phyloP scores from a whole-genome alignment of 2,888 invertebrate genomes.

The Artemia sinica region DNA sequence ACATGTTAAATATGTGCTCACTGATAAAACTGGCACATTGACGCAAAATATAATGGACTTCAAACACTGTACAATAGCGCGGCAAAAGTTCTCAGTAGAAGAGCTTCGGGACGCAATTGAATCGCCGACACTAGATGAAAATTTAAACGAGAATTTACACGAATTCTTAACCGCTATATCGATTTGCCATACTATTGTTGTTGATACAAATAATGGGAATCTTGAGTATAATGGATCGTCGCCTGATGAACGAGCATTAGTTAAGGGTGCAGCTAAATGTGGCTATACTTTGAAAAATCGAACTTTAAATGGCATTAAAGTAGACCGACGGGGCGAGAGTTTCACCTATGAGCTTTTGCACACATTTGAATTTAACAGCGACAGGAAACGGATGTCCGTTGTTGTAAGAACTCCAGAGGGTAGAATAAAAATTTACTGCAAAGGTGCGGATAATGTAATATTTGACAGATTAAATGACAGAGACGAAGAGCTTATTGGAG shows the following conservation, averaged over 20 bases:
- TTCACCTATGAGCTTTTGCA: slow-evolving; percentile 46
- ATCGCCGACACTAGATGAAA: too few species aligned
- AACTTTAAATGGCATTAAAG: too few species aligned
- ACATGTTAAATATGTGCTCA: slow-evolving; percentile 51
- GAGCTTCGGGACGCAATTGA: slow-evolving; percentile 30
- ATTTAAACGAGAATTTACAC: slow-evolving; percentile 32
- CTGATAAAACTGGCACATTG: slow-evolving; percentile 68
- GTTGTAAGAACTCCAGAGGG: slow-evolving; percentile 51
- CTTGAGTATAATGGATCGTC: slow-evolving; percentile 54
- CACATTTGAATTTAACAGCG: slow-evolving; percentile 65
- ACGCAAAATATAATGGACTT: slow-evolving; percentile 71
- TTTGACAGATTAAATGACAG: too few species aligned
- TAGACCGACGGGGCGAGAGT: background rate
- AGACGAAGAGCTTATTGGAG: too few species aligned
- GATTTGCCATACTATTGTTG: slow-evolving; percentile 47
- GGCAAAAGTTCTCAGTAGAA: slow-evolving; percentile 42
- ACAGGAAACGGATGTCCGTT: slow-evolving; percentile 79
- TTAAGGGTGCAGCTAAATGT: slow-evolving; percentile 54
- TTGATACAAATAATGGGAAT: slow-evolving; percentile 12
- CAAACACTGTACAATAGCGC: slow-evolving; percentile 51
- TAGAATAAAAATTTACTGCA: slow-evolving; percentile 53
- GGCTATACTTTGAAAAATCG: slow-evolving; percentile 35
- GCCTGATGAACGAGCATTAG: slow-evolving; percentile 81
- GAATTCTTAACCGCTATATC: slow-evolving; percentile 54
- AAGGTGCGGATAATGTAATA: slow-evolving; percentile 63